phyloP scores from a whole-genome alignment of 2,888 invertebrate genomes.

The Erebia epiphron region DNA sequence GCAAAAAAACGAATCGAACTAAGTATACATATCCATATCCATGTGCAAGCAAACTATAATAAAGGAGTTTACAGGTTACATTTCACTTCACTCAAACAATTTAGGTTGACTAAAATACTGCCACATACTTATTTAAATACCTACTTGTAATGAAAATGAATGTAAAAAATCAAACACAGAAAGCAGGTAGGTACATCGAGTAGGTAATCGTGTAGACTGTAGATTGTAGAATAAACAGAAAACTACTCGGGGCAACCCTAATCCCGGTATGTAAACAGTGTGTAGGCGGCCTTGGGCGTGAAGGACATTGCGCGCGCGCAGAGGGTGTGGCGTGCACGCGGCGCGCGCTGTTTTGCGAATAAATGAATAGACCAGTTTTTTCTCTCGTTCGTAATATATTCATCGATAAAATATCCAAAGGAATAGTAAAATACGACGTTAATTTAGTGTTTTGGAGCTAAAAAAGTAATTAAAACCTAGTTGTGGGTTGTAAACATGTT shows the following conservation, averaged over 20 bases:
- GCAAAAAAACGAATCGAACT: no score
- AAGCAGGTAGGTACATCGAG: no score
- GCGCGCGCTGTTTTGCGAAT: slow-evolving; percentile 39
- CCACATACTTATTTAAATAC: no score
- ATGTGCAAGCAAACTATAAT: no score
- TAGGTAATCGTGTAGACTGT: no score
- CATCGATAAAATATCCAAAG: neutral
- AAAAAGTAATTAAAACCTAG: neutral
- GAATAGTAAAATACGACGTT: neutral
- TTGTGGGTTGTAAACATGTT: neutral
- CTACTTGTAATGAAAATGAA: no score
- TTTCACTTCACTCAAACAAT: no score
- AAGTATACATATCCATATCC: no score
- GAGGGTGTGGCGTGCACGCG: slow-evolving; percentile 62
- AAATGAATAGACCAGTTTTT: neutral
- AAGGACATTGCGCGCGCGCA: slow-evolving; percentile 64
- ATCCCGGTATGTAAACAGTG: slow-evolving; percentile 48
- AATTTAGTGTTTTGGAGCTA: neutral
- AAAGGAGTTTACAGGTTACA: no score
- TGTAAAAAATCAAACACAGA: no score
- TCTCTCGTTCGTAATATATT: neutral
- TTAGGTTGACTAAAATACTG: no score
- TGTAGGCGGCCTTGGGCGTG: slow-evolving; percentile 75
- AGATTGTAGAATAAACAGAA: neutral
- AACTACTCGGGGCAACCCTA: slow-evolving; percentile 35